phyloP scores from a whole-genome alignment of 2,113 vertebrate genomes.

The Anolis carolinensis region DNA sequence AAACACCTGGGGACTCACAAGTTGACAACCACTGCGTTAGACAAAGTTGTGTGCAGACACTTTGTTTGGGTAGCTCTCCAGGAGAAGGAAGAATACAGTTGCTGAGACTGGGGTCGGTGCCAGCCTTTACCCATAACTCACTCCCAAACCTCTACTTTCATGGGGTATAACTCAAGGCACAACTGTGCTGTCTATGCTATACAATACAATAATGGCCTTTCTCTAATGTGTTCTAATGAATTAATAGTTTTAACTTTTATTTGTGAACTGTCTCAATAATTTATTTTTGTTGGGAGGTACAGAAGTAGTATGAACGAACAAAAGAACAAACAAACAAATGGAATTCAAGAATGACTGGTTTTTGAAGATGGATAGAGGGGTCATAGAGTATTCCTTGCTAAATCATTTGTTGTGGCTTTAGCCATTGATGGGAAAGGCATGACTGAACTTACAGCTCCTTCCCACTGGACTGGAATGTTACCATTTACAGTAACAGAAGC shows the following conservation, averaged over 20 bases:
- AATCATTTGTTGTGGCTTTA: not conserved
- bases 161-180: not conserved
- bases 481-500: not conserved
- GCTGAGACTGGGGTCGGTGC: no score
- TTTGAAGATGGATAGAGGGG: no score
- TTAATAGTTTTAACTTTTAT: not conserved
- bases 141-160: not conserved
- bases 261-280: not conserved
- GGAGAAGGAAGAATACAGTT: no score
- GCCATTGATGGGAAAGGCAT: not conserved
- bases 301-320: not conserved
- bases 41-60: no score
- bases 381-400: not conserved
- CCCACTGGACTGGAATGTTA: not conserved
- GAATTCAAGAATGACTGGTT: not conserved
- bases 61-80: no score
- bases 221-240: not conserved
- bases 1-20: no score
- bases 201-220: not conserved
- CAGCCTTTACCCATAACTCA: not conserved
- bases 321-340: not conserved
- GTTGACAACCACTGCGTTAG: no score
- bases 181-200: not conserved
- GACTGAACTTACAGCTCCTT: not conserved
- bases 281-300: not conserved